A percentile compares a stretch with the other conserved stretches of the same genome.
Evolutionary conservation across 1,140 invertebrate species (phyloP).

Genomic region (Cydia splendana): DNA sequence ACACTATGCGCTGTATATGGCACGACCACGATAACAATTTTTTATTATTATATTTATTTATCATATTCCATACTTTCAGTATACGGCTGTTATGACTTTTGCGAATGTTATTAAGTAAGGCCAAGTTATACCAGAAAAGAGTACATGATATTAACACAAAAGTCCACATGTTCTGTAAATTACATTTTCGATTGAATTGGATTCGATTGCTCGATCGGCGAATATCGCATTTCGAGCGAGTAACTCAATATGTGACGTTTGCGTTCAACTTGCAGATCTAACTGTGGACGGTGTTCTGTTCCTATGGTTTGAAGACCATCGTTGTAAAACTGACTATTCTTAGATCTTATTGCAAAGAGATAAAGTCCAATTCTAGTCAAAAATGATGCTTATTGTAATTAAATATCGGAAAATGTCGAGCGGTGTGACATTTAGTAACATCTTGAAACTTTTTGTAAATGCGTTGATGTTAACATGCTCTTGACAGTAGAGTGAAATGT

Average conservation of each 20-base stretch:
- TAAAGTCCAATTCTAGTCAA: background rate
- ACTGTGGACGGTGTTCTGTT: slow-evolving; percentile 47
- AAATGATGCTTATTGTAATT: slow-evolving; percentile 25
- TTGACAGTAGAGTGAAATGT: background rate
- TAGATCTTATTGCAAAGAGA: background rate
- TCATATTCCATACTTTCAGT: too few species aligned
- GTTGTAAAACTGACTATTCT: too few species aligned
- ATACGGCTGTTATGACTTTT: too few species aligned
- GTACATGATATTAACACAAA: background rate
- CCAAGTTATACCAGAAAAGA: too few species aligned
- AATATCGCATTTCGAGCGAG: slow-evolving; percentile 42
- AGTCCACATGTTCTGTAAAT: background rate
- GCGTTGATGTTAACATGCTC: background rate
- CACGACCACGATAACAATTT: too few species aligned
- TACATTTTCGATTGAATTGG: background rate
- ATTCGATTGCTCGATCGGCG: slow-evolving; percentile 41
- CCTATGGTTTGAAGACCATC: background rate
- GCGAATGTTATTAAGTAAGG: too few species aligned
- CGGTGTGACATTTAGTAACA: background rate
- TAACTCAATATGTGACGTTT: slow-evolving; percentile 61
- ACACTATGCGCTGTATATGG: too few species aligned
- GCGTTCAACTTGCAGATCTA: slow-evolving; percentile 52
- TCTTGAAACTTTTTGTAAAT: background rate
- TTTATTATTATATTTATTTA: too few species aligned
- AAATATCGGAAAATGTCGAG: background rate